These are phyloP conservation scores for Yoshiicerus persimilis DNA, from an alignment of 1,140 invertebrate genomes.

Conservation along the genomic window DNA sequence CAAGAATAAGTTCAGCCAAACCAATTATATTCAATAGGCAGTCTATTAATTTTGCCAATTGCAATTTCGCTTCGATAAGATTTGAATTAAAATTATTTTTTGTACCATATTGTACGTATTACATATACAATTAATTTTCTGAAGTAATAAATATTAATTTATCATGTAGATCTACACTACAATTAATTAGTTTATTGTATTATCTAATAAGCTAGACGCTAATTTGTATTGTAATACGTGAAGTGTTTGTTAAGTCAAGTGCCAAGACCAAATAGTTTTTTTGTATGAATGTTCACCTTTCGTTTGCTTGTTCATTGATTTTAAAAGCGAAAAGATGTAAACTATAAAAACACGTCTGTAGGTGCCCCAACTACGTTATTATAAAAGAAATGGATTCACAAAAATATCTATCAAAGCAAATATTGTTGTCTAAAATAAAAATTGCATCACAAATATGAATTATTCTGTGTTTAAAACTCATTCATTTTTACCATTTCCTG, in stretches of 20 bases:
- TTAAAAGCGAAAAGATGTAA: neutral
- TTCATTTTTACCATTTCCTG: no score
- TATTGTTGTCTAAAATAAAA: neutral
- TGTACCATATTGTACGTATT: neutral
- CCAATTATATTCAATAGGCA: neutral
- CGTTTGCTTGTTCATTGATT: neutral
- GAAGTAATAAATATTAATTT: neutral
- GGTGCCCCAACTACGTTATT: neutral
- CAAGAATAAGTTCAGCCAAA: no score
- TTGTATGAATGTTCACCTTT: neutral
- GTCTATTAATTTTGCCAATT: neutral
- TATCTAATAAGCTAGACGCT: neutral
- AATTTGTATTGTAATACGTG: neutral
- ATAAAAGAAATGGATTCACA: neutral
- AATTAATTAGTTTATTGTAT: neutral
- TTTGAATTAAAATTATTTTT: neutral
- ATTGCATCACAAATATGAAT: neutral
- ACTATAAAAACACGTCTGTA: neutral
- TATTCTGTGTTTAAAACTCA: no score
- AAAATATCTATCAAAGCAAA: neutral
- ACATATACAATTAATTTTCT: neutral
- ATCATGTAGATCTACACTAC: neutral
- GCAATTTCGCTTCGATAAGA: neutral
- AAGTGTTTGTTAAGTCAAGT: conserved; percentile 4
- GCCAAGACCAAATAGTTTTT: conserved; percentile 16